Percentiles rank a stretch among this genome's conserved stretches.
Evolutionary conservation across 2,113 vertebrate species (phyloP).

Genomic region (Gasterosteus nipponicus): DNA sequence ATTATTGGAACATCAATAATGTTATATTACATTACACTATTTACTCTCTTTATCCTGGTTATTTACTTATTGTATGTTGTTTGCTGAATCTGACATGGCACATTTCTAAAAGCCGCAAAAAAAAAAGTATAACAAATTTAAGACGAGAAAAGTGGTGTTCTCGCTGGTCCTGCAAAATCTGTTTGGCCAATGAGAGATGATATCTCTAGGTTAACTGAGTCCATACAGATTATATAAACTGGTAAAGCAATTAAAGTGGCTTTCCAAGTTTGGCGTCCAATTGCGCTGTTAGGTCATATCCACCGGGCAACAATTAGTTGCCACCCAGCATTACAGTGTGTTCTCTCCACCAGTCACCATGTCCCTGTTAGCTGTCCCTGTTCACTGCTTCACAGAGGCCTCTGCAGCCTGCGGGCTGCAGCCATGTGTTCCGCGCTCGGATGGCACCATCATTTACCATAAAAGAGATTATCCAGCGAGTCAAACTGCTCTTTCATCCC

Average conservation of each 20-base stretch:
- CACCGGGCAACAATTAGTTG: slow-evolving; percentile 1
- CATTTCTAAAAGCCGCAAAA: no score
- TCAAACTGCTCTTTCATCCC: slow-evolving; percentile 57
- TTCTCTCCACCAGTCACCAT: slow-evolving; percentile 17
- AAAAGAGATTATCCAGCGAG: slow-evolving; percentile 52
- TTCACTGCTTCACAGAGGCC: slow-evolving; percentile 18
- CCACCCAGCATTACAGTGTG: slow-evolving; percentile 11
- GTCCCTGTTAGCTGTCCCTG: slow-evolving; percentile 32
- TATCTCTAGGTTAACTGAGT: background rate
- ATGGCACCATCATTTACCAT: slow-evolving; percentile 48
- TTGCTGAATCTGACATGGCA: no score
- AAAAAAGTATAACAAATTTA: no score
- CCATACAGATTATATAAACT: background rate
- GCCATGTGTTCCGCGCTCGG: slow-evolving; percentile 55
- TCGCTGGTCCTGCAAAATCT: background rate
- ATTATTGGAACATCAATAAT: background rate
- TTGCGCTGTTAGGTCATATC: slow-evolving; percentile 4
- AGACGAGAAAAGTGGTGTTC: background rate
- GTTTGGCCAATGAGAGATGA: background rate
- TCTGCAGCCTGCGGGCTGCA: slow-evolving; percentile 36
- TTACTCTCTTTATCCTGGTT: background rate
- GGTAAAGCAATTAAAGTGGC: background rate
- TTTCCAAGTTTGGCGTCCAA: background rate
- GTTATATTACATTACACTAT: background rate
- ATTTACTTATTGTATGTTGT: background rate